Percentiles rank a stretch among this genome's conserved stretches.
Conservation (phyloP, 2,797 vertebrate species). For the Sebastes nivosus region DNA sequence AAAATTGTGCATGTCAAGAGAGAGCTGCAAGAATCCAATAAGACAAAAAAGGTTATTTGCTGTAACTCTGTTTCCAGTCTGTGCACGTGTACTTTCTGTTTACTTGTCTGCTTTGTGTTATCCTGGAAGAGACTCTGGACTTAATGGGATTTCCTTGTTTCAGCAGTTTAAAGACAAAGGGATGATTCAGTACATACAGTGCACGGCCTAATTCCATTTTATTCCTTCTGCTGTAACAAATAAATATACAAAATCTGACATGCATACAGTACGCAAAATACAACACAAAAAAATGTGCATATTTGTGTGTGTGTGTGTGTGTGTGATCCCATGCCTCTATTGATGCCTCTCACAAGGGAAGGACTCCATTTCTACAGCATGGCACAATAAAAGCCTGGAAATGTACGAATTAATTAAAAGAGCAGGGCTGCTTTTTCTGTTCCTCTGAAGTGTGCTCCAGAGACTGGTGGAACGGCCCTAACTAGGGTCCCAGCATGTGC, state of each 20-base stretch:
- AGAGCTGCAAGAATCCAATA: background rate
- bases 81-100: conserved; percentile 38
- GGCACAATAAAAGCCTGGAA: conserved; percentile 45
- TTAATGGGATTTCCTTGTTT: conserved; percentile 69
- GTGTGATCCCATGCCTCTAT: conserved; percentile 28
- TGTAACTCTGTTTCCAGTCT: conserved; percentile 14
- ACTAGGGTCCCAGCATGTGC: conserved; percentile 49
- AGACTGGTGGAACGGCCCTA: conserved; percentile 46
- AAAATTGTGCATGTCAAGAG: background rate
- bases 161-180: conserved; percentile 61
- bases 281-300: background rate
- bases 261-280: conserved; percentile 37
- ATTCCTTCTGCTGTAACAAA: conserved; percentile 41
- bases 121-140: conserved; percentile 41
- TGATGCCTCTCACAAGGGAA: conserved; percentile 37
- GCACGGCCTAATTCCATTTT: conserved; percentile 46
- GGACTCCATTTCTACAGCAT: conserved; percentile 34
- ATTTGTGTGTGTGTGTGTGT: background rate
- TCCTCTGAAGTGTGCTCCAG: conserved; percentile 60
- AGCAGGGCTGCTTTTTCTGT: conserved; percentile 37
- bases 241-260: conserved; percentile 47
- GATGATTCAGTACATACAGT: conserved; percentile 42
- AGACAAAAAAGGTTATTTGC: conserved; percentile 10
- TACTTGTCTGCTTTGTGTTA: conserved; percentile 46
- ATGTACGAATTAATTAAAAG: conserved; percentile 72